A percentile compares a stretch with the other conserved stretches of the same genome.
Evolutionary conservation across 2,113 vertebrate species (phyloP).

Genomic region (Chloropsis cyanopogon): DNA sequence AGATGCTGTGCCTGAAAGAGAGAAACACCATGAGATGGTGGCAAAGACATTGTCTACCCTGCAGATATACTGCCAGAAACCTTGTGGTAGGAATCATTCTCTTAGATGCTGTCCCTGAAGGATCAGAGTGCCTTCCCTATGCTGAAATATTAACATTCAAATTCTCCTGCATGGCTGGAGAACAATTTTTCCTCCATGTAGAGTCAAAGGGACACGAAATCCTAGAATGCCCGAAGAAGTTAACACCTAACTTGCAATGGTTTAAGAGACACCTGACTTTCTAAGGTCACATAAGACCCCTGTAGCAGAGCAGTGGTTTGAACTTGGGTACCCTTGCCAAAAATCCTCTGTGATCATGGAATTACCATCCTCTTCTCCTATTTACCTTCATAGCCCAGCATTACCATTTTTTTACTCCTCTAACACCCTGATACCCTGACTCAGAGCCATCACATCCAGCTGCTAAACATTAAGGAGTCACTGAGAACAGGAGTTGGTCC

Average conservation of each 20-base stretch:
- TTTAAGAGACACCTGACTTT: neutral
- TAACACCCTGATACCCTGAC: neutral
- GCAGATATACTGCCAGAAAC: neutral
- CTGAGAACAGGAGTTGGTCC: neutral
- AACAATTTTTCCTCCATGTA: neutral
- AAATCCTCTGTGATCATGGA: neutral
- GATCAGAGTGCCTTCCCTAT: neutral
- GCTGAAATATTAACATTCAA: neutral
- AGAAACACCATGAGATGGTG: neutral
- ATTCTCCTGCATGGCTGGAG: neutral
- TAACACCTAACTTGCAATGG: neutral
- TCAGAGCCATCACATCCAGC: neutral
- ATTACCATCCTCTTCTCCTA: neutral
- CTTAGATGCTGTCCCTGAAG: neutral
- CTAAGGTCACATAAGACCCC: neutral
- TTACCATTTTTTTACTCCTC: neutral
- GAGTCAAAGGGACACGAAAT: neutral
- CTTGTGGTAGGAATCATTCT: neutral
- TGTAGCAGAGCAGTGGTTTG: neutral
- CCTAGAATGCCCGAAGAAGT: neutral
- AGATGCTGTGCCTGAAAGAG: slow-evolving; percentile 87
- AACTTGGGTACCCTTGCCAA: neutral
- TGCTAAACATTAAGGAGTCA: neutral
- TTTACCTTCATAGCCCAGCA: neutral
- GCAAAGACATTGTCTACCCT: neutral